phyloP scores from a whole-genome alignment of 1,140 invertebrate genomes.

The Acromyrmex echinatior region DNA sequence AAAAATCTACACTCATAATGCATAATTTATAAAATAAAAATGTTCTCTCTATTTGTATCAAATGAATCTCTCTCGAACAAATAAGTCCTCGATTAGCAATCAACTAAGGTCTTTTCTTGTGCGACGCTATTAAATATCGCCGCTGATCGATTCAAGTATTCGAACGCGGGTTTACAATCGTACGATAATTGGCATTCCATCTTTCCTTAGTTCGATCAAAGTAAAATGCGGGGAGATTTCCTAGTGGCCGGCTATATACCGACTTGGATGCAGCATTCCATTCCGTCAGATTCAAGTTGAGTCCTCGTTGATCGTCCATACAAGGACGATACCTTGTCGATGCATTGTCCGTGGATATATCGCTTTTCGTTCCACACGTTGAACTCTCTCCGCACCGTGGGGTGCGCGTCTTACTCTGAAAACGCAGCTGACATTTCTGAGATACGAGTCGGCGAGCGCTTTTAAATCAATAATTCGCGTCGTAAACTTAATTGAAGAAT shows the following conservation, averaged over 20 bases:
- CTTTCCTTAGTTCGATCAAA: constrained; percentile 8
- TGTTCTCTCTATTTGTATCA: neutral
- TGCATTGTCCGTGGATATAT: constrained; percentile 4
- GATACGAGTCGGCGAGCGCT: constrained; percentile 12
- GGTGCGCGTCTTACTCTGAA: neutral
- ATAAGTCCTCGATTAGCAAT: constrained; percentile 5
- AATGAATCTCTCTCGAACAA: neutral
- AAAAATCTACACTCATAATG: too few species aligned
- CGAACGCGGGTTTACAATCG: constrained; percentile 7
- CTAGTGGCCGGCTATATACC: neutral
- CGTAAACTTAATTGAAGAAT: constrained; percentile 34
- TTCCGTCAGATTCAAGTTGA: constrained; percentile 35
- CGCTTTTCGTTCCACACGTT: constrained; percentile 8
- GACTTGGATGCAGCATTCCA: constrained; percentile 24
- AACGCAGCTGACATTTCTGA: constrained; percentile 34
- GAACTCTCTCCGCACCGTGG: constrained; percentile 13
- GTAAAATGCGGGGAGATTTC: neutral
- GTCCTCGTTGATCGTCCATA: neutral
- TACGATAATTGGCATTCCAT: constrained; percentile 48
- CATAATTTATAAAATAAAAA: neutral
- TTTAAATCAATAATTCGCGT: constrained; percentile 50
- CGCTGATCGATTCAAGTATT: constrained; percentile 18
- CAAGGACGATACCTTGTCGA: constrained; percentile 36
- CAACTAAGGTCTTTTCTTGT: constrained; percentile 5
- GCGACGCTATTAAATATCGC: constrained; percentile 15